These are phyloP conservation scores for Argyra leucocephala DNA, from an alignment of 2,888 invertebrate genomes.

Conservation along the genomic window DNA sequence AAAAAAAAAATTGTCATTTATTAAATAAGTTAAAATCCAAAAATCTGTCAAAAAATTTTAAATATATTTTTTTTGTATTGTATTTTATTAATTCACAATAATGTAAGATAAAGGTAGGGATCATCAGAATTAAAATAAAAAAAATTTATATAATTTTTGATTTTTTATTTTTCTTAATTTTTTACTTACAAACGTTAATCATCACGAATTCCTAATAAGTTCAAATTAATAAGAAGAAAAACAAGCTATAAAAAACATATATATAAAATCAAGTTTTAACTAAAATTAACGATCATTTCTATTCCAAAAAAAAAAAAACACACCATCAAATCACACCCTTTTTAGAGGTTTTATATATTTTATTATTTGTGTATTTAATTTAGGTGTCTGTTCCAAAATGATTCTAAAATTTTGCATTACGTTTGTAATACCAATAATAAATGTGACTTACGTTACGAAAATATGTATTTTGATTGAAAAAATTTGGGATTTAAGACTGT, in stretches of 20 bases:
- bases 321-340: slow-evolving; percentile 4
- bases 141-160: too few species aligned
- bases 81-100: not conserved
- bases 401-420: too few species aligned
- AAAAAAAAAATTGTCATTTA: not conserved
- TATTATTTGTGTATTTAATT: too few species aligned
- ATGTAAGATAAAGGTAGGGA: too few species aligned
- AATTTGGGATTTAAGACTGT: too few species aligned
- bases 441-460: too few species aligned
- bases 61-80: not conserved
- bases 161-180: too few species aligned
- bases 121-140: too few species aligned
- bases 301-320: not conserved
- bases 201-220: not conserved
- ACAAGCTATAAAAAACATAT: not conserved
- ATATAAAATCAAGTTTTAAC: not conserved
- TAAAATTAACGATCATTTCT: slow-evolving; percentile 1
- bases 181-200: not conserved
- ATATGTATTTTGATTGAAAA: too few species aligned
- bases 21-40: not conserved
- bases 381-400: too few species aligned
- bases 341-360: not conserved
- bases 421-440: too few species aligned
- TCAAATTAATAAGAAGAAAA: not conserved
- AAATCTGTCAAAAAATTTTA: not conserved